Conservation (phyloP, 2,888 invertebrate genomes). For the Cabera pusaria region DNA sequence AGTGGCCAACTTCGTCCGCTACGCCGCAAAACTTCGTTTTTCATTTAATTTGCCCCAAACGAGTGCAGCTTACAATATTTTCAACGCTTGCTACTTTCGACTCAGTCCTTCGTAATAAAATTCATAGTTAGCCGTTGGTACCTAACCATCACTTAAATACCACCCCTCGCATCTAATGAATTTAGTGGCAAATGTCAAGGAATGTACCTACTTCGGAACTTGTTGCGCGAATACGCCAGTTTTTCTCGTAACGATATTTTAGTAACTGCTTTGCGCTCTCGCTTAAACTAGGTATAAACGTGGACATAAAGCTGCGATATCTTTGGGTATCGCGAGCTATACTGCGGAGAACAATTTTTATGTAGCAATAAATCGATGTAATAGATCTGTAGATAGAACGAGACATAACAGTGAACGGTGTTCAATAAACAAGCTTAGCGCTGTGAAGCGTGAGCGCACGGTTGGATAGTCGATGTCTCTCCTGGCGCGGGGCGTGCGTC, state of each 20-base stretch:
- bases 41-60: slow-evolving; percentile 81
- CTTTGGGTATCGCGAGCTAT: slow-evolving; percentile 2
- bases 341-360: slow-evolving; percentile 37
- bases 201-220: slow-evolving; percentile 41
- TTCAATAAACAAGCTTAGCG: slow-evolving; percentile 63
- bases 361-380: slow-evolving; percentile 42
- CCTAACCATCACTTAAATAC: slow-evolving; percentile 39
- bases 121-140: slow-evolving; percentile 57
- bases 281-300: slow-evolving; percentile 2
- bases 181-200: slow-evolving; percentile 49
- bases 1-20: slow-evolving; percentile 73
- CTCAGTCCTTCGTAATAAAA: slow-evolving; percentile 72
- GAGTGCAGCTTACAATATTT: slow-evolving; percentile 80
- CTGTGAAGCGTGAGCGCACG: slow-evolving; percentile 56
- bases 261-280: slow-evolving; percentile 7
- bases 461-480: slow-evolving; percentile 45
- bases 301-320: slow-evolving; percentile 24
- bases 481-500: slow-evolving; percentile 49
- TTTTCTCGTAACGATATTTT: slow-evolving; percentile 24
- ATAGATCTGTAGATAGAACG: slow-evolving; percentile 37
- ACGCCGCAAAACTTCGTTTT: slow-evolving; percentile 75
- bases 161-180: slow-evolving; percentile 41
- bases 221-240: slow-evolving; percentile 34
- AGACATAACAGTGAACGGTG: slow-evolving; percentile 46
- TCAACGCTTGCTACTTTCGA: slow-evolving; percentile 74